Conservation (phyloP, 2,797 vertebrate species). For the Synanceia verrucosa region DNA sequence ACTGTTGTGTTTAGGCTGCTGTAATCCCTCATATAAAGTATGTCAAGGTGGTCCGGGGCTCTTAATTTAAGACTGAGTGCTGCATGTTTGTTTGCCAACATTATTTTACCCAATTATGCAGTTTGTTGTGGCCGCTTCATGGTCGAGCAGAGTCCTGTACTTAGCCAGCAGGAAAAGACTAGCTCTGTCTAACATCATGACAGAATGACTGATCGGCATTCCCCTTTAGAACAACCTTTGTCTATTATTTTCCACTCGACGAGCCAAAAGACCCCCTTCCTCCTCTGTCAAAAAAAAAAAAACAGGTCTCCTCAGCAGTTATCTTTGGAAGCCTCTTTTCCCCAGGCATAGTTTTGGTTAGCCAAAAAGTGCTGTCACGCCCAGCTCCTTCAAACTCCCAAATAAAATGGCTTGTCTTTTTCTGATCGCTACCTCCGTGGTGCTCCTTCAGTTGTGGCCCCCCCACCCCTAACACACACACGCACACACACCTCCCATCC, state of each 20-base stretch:
- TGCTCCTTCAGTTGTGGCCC: constrained; percentile 73
- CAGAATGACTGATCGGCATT: constrained; percentile 76
- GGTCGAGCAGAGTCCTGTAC: constrained; percentile 56
- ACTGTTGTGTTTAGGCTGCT: constrained; percentile 25
- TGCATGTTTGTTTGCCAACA: constrained; percentile 60
- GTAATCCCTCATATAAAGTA: constrained; percentile 43
- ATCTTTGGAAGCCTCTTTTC: constrained; percentile 81
- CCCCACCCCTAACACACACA: constrained; percentile 3
- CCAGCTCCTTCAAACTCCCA: constrained; percentile 76
- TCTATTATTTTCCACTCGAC: constrained; percentile 82
- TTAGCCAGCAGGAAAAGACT: constrained; percentile 67
- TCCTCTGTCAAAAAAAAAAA: constrained; percentile 52
- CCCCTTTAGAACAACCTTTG: constrained; percentile 78
- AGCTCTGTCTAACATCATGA: constrained; percentile 71
- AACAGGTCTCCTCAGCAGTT: constrained; percentile 77
- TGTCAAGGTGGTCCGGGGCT: constrained; percentile 41
- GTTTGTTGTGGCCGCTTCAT: constrained; percentile 66
- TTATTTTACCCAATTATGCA: constrained; percentile 58
- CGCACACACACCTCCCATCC: constrained; percentile 25
- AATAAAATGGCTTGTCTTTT: constrained; percentile 75
- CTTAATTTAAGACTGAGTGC: constrained; percentile 24
- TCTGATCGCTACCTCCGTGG: constrained; percentile 72
- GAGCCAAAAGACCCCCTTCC: constrained; percentile 71
- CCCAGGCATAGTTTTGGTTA: constrained; percentile 83
- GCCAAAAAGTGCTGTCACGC: constrained; percentile 79